Conservation (phyloP, 2,888 invertebrate genomes). For the Seira musarum region DNA sequence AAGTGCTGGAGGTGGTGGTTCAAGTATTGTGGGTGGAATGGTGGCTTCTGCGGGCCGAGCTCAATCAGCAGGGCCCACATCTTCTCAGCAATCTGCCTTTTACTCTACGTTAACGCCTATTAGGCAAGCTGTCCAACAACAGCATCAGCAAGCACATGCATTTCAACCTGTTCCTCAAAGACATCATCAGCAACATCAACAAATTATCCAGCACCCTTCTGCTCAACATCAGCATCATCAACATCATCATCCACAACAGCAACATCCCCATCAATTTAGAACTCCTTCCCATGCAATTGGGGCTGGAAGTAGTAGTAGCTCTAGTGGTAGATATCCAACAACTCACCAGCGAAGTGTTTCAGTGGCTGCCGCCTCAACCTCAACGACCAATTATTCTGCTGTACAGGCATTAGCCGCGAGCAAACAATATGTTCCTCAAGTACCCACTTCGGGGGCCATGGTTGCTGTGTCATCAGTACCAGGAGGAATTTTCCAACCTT, state of each 20-base stretch:
- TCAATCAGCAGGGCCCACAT: conserved; percentile 52
- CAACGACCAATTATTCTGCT: conserved; percentile 60
- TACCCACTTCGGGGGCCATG: neutral
- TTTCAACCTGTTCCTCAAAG: conserved; percentile 41
- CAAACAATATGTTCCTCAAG: conserved; percentile 43
- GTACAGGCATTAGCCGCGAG: conserved; percentile 53
- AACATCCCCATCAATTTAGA: conserved; percentile 59
- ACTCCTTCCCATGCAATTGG: conserved; percentile 36
- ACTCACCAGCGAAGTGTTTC: conserved; percentile 46
- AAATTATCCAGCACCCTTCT: conserved; percentile 16
- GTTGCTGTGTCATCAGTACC: conserved; percentile 8
- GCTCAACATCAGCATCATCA: conserved; percentile 32
- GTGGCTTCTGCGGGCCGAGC: conserved; percentile 62
- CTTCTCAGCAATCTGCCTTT: conserved; percentile 56
- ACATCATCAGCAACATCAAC: conserved; percentile 36
- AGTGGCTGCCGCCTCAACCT: conserved; percentile 55
- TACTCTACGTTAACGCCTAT: conserved; percentile 57
- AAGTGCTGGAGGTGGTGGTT: conserved; percentile 40
- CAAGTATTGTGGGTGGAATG: conserved; percentile 57
- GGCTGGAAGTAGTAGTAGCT: conserved; percentile 48
- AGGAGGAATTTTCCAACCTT: conserved; percentile 38
- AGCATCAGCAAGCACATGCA: conserved; percentile 46
- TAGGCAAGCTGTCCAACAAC: conserved; percentile 41
- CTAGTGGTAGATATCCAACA: conserved; percentile 42
- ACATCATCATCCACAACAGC: conserved; percentile 46